Conservation (phyloP, 1,140 invertebrate genomes). For the Papilio polyxenes region DNA sequence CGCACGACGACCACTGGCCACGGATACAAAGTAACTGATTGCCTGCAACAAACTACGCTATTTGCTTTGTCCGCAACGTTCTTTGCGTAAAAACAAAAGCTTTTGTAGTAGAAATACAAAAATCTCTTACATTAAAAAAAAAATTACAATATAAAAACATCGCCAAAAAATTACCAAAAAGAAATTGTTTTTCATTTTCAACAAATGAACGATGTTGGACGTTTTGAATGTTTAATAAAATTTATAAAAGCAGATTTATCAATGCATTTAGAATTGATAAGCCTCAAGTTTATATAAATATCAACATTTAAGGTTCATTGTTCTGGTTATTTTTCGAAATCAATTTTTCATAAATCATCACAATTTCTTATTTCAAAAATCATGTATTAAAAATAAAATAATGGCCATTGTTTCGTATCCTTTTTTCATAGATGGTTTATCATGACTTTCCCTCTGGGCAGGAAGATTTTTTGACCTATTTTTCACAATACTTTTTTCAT, state of each 20-base stretch:
- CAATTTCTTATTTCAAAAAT: not conserved
- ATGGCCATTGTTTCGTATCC: slow-evolving; percentile 15
- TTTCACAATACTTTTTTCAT: slow-evolving; percentile 52
- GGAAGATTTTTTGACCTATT: slow-evolving; percentile 70
- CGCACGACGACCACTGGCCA: slow-evolving; percentile 64
- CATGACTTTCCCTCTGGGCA: slow-evolving; percentile 58
- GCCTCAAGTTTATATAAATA: not conserved
- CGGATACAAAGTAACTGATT: slow-evolving; percentile 76
- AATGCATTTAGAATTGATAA: too few species aligned
- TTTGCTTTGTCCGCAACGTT: slow-evolving; percentile 54
- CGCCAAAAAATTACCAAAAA: not conserved
- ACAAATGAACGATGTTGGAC: too few species aligned
- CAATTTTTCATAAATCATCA: not conserved
- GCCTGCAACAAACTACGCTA: slow-evolving; percentile 60
- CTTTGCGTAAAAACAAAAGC: slow-evolving; percentile 44
- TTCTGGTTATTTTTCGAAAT: not conserved
- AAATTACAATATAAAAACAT: not conserved
- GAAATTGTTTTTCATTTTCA: too few species aligned
- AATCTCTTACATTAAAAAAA: slow-evolving; percentile 5
- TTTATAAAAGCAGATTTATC: not conserved
- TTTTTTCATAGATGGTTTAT: slow-evolving; percentile 69
- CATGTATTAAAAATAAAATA: not conserved
- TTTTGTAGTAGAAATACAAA: slow-evolving; percentile 33
- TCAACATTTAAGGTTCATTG: not conserved
- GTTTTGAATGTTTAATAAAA: too few species aligned